Evolutionary conservation across 2,888 invertebrate species (phyloP).

Genomic region (Trachelus troglodyta): DNA sequence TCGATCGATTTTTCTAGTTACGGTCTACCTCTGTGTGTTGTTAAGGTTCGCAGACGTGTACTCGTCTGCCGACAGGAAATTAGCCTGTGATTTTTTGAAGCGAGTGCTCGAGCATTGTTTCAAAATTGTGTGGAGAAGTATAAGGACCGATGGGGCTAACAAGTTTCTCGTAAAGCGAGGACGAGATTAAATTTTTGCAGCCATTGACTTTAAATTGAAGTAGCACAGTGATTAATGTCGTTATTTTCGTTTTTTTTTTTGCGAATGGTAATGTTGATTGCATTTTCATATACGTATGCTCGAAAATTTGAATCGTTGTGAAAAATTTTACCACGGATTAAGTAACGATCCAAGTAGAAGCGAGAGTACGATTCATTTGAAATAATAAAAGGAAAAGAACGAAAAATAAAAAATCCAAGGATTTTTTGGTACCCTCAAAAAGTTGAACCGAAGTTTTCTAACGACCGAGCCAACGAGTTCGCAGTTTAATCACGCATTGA

Average conservation of each 20-base stretch:
- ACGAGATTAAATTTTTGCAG: too few relatives aligned
- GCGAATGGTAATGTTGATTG: too few relatives aligned
- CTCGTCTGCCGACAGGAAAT: background rate
- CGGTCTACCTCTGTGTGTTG: background rate
- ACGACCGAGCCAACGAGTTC: background rate
- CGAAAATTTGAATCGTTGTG: too few relatives aligned
- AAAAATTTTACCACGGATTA: too few relatives aligned
- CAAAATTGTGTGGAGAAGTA: background rate
- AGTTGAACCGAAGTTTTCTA: background rate
- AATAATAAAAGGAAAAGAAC: background rate
- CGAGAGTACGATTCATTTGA: background rate
- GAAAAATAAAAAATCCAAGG: background rate
- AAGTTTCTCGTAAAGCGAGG: too few relatives aligned
- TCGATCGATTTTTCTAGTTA: background rate
- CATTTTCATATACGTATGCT: too few relatives aligned
- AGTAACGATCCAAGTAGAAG: too few relatives aligned
- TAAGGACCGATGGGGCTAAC: background rate
- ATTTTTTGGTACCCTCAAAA: background rate
- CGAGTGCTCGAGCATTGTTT: background rate
- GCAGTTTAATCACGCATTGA: slow-evolving; percentile 7
- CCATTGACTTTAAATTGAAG: too few relatives aligned
- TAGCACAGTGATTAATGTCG: too few relatives aligned
- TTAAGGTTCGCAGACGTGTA: background rate
- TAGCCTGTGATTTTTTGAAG: background rate
- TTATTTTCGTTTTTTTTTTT: too few relatives aligned